These are phyloP conservation scores for Pteruthius melanotis DNA, from an alignment of 2,113 vertebrate genomes.

Conservation along the genomic window DNA sequence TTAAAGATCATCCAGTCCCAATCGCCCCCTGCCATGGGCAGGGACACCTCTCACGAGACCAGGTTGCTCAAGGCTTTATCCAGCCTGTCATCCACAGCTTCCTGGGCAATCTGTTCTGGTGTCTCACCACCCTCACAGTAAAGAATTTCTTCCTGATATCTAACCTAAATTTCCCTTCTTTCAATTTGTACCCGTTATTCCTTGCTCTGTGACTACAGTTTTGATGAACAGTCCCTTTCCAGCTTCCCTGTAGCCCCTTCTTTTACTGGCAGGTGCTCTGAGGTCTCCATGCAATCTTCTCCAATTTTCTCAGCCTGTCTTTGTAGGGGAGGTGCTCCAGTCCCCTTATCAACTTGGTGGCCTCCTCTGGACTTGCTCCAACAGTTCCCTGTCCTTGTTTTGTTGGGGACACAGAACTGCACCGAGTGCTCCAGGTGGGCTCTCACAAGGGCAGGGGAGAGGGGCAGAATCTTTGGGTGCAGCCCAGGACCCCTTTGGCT, in stretches of 20 bases:
- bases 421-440: rapidly evolving
- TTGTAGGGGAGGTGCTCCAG: background rate
- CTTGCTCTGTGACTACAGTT: rapidly evolving
- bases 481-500: background rate
- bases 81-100: background rate
- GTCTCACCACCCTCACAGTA: background rate
- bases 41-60: background rate
- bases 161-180: background rate
- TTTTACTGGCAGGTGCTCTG: background rate
- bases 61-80: background rate
- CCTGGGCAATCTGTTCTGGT: background rate
- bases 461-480: background rate
- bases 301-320: background rate
- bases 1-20: background rate
- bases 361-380: background rate
- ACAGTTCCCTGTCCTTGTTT: rapidly evolving
- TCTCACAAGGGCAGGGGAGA: background rate
- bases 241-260: background rate
- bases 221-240: background rate
- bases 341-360: background rate
- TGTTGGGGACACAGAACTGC: rapidly evolving
- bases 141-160: background rate
- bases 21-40: rapidly evolving
- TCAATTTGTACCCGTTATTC: too few species aligned
- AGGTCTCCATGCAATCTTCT: background rate